These are phyloP conservation scores for Drepanosiphum platanoidis DNA, from an alignment of 2,888 invertebrate genomes.

Conservation along the genomic window DNA sequence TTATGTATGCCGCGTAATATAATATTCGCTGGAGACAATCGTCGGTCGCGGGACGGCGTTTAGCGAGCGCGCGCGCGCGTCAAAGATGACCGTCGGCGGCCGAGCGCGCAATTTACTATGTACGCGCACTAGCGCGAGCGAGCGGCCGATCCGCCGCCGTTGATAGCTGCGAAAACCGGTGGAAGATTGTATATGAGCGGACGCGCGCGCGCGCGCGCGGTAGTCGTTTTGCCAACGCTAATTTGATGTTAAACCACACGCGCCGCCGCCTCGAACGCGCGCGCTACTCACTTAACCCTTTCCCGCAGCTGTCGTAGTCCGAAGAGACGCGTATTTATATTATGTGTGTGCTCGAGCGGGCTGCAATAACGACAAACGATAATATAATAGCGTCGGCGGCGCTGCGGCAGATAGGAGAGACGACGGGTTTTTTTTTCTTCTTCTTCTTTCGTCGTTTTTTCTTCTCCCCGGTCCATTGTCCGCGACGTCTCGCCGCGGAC, in stretches of 20 bases:
- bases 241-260: conserved; percentile 21
- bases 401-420: no score
- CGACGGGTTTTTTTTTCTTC: no score
- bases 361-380: no score
- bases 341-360: no score
- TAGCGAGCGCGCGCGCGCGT: neutral
- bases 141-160: neutral
- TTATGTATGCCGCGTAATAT: no score
- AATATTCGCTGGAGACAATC: neutral
- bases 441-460: no score
- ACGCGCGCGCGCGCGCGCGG: neutral
- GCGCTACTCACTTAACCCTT: conserved; percentile 6
- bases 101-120: neutral
- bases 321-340: no score
- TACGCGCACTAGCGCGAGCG: neutral
- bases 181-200: neutral
- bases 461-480: neutral
- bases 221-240: neutral
- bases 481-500: neutral
- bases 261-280: neutral
- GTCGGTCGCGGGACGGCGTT: neutral
- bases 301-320: neutral
- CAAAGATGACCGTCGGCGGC: neutral
- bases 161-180: neutral
- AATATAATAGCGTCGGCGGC: no score